These are phyloP conservation scores for Tetragonisca angustula DNA, from an alignment of 2,888 invertebrate species.

Conservation along the genomic window DNA sequence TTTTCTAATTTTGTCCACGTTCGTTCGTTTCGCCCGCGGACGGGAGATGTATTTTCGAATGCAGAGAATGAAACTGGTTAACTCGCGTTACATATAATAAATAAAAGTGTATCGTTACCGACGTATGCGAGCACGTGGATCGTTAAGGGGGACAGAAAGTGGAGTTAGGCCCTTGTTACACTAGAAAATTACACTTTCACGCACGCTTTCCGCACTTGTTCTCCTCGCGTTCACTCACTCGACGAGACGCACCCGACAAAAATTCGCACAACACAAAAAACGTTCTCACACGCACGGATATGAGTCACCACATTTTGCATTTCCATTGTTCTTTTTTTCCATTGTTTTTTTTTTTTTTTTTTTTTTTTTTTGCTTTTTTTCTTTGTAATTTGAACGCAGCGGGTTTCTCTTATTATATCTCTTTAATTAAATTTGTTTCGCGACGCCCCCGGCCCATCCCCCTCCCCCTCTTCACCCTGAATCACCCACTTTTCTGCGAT, in stretches of 20 bases:
- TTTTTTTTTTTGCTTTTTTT: neutral
- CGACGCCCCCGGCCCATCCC: neutral
- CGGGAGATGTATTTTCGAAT: neutral
- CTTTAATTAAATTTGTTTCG: conserved; percentile 14
- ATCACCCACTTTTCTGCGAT: neutral
- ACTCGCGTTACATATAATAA: too few species aligned
- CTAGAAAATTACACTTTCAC: conserved; percentile 49
- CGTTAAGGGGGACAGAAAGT: conserved; percentile 45
- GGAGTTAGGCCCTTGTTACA: conserved; percentile 56
- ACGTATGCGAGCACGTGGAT: neutral
- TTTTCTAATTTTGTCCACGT: neutral
- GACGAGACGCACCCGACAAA: neutral
- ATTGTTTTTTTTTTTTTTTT: neutral
- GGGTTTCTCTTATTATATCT: conserved; percentile 7
- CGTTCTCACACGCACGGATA: conserved; percentile 33
- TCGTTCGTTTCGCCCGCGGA: neutral
- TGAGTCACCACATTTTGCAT: conserved; percentile 32
- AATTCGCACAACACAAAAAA: neutral
- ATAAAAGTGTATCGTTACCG: neutral
- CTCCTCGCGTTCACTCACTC: neutral
- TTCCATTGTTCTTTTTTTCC: neutral
- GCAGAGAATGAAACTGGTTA: neutral
- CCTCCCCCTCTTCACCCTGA: neutral
- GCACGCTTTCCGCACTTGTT: neutral
- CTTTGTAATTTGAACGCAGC: conserved; percentile 32